Evolutionary conservation across 1,140 invertebrate genomes (phyloP), one percentile per base, ranked within the genome.

Genomic region (Nephotettix cincticeps): DNA sequence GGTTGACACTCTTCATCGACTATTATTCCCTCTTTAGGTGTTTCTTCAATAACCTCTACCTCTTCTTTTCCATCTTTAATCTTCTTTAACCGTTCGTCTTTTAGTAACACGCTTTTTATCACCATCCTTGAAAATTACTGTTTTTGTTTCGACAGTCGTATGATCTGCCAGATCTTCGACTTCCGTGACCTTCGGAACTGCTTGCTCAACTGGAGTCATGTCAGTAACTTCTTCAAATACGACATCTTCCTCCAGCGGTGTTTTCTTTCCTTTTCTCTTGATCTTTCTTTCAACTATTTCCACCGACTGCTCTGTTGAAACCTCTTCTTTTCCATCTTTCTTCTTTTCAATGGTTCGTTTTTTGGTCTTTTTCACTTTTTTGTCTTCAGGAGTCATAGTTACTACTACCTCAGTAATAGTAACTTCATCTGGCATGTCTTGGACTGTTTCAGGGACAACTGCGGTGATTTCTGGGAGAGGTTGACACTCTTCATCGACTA

Each of bases 1-100:
- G 79, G 77, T 43, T 74, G 70, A 63, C 76, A 73, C 23, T 65
- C 70, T 74, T 79, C 76, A 28, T 80, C 80, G n/a, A 78, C 76
- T 32, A 69, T 54, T 29, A 67, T 54, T n/a, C 80, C 76, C 71
- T 79, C 80, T 4, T 79, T 75, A 54, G 70, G 66, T n/a, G 71
- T 71, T 68, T 75, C 71, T 27, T 68, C 65, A 32, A 64, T 23
- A 56, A 76, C 81, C 11, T 80, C 83, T 3, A 74, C 67, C 11
- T 29, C 43, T 68, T 76, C 75, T 68, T 71, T 72, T 23, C 71
- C 73, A 47, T 74, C 68, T 30, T 64, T 72, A 11, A 73, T 66
- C 19, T 28, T 67, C 76, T n/a, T 56, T 76, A 66, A 29, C 71
- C 56, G 21, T 75, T 72, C 75, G 78, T 75, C 47, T 79, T 51